Percentiles rank a stretch among this genome's conserved stretches.
These are phyloP conservation scores for Myrmecobius fasciatus DNA, from an alignment of 2,113 vertebrate genomes.

Conservation along the genomic window DNA sequence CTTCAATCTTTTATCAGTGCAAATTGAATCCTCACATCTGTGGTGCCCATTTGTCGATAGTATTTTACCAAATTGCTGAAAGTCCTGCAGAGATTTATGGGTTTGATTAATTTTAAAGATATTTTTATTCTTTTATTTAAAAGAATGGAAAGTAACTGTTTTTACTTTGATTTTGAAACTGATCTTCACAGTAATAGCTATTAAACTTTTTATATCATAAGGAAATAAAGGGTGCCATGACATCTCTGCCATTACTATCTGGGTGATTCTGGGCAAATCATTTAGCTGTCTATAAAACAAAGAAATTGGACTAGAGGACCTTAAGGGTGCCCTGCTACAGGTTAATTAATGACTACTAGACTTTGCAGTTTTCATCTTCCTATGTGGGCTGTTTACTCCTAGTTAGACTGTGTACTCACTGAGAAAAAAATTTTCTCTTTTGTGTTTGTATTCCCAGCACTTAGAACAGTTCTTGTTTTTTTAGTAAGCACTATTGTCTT, in stretches of 20 bases:
- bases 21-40: background rate
- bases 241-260: background rate
- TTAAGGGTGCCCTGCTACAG: background rate
- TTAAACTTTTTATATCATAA: background rate
- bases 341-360: background rate
- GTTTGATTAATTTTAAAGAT: background rate
- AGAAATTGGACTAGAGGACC: background rate
- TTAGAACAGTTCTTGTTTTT: background rate
- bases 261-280: background rate
- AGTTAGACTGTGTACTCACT: background rate
- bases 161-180: background rate
- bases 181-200: background rate
- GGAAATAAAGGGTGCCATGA: background rate
- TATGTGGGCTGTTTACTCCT: background rate
- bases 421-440: background rate
- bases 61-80: background rate
- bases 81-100: background rate
- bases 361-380: background rate
- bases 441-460: background rate
- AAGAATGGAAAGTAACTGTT: background rate
- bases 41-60: background rate
- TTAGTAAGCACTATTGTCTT: background rate
- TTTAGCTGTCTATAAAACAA: background rate
- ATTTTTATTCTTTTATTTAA: background rate
- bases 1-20: background rate